A percentile compares a stretch with the other conserved stretches of the same genome.
Evolutionary conservation across 2,797 vertebrate species (phyloP).

Genomic region (Moxostoma hubbsi): DNA sequence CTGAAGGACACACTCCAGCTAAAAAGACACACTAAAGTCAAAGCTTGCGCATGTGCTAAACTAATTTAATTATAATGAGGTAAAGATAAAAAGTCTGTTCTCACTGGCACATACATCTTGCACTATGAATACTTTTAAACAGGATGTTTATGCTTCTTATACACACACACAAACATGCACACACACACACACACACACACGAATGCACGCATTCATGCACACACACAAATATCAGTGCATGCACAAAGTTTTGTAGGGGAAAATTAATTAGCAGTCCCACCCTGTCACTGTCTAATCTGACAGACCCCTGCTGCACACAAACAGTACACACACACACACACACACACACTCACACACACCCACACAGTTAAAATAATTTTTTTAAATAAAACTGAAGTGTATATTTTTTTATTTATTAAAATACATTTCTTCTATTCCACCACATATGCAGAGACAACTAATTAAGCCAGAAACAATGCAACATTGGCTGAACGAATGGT

Average conservation of each 20-base stretch:
- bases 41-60: slow-evolving; percentile 51
- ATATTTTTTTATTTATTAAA: no score
- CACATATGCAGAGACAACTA: no score
- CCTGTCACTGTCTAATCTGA: slow-evolving; percentile 5
- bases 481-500: no score
- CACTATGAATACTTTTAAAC: slow-evolving; percentile 35
- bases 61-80: slow-evolving; percentile 64
- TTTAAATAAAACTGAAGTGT: no score
- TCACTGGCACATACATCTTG: slow-evolving; percentile 53
- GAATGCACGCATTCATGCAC: neutral
- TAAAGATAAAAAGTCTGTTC: slow-evolving; percentile 54
- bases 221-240: slow-evolving; percentile 5
- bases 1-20: slow-evolving; percentile 60
- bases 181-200: neutral
- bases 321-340: neutral
- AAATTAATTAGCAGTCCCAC: slow-evolving; percentile 14
- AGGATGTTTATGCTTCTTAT: slow-evolving; percentile 58
- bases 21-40: slow-evolving; percentile 44
- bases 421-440: no score
- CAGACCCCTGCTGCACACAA: neutral
- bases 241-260: slow-evolving; percentile 3
- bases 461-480: no score
- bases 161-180: neutral
- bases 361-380: no score
- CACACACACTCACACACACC: neutral